Base-by-base conservation (phyloP, 2,113 vertebrate species). In the Tragelaphus buxtoni region DNA sequence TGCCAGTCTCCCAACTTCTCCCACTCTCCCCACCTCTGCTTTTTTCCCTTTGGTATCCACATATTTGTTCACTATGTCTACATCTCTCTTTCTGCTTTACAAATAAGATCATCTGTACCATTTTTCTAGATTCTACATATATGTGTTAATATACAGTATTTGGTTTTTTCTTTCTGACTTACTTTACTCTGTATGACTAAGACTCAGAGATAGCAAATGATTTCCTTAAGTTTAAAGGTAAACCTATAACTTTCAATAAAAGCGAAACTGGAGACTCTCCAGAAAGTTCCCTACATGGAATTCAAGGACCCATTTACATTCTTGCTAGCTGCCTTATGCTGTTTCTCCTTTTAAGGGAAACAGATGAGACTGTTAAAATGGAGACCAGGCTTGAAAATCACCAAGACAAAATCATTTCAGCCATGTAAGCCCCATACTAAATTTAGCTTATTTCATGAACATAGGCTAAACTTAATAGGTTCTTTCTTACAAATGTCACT, bases 401-500 rank as follows among this genome's bases (percentile, higher is more conserved):
- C n/a, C 35, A 24, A 74, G 42, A 72, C 26, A 86, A 79, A 60
- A 82, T 45, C 28, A 60, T 26, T 42, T 60, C 56, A 18, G 22
- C 35, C 39, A 72, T 6, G 55, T 24, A 60, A 49, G 65, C 9
- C 20, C n/a, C n/a, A 69, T 69, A 83, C 22, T 42, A 51, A 94
- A n/a, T 82, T 65, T 94, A 39, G n/a, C 26, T 94, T 89, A 60
- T 35, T 94, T 94, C 45, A 89, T 42, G n/a, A 58, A 94, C 26
- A 26, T 42, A 55, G 60, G 63, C 0, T 13, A 83, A 39, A 42
- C 16, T 14, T 56, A 49, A 39, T 10, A 32, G 24, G 42, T 60
- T 83, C 39, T 89, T 82, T 51, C 13, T 74, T 89, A 45, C 55
- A 72, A 83, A 51, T 51, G 47, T 20, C 32, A 60, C 26, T 74